These are phyloP conservation scores for Drosophila peninsularis DNA, from an alignment of 2,888 invertebrate genomes.

Conservation along the genomic window DNA sequence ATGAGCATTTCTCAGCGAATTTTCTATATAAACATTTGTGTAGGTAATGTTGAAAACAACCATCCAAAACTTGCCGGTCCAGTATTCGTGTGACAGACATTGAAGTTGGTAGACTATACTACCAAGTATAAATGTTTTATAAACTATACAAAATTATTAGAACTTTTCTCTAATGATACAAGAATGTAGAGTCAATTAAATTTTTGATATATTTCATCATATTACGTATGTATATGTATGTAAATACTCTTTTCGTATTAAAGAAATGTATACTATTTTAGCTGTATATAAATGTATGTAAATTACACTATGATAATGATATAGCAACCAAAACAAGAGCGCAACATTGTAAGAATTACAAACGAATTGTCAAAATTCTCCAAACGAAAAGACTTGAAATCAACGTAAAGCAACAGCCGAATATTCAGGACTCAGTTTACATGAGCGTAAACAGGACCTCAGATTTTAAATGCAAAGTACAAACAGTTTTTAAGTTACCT, in stretches of 20 bases:
- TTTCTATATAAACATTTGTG: slow-evolving; percentile 23
- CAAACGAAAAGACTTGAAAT: slow-evolving; percentile 58
- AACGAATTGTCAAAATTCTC: slow-evolving; percentile 42
- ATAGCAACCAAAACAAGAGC: slow-evolving; percentile 42
- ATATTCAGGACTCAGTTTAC: slow-evolving; percentile 57
- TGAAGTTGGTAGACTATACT: slow-evolving; percentile 26
- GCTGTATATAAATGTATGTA: slow-evolving; percentile 32
- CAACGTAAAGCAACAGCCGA: slow-evolving; percentile 29
- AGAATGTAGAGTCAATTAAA: slow-evolving; percentile 54
- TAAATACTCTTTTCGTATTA: slow-evolving; percentile 36
- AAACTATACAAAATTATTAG: slow-evolving; percentile 6
- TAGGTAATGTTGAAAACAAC: slow-evolving; percentile 49
- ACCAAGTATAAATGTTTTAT: slow-evolving; percentile 19
- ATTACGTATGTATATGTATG: slow-evolving; percentile 25
- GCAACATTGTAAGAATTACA: slow-evolving; percentile 39
- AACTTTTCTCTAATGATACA: slow-evolving; percentile 17
- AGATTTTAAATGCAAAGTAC: slow-evolving; percentile 69
- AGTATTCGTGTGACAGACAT: slow-evolving; percentile 71
- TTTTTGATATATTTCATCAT: slow-evolving; percentile 36
- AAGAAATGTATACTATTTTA: slow-evolving; percentile 45
- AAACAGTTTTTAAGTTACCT: slow-evolving; percentile 59
- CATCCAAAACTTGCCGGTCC: slow-evolving; percentile 79
- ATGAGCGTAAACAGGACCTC: slow-evolving; percentile 57
- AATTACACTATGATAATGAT: slow-evolving; percentile 9
- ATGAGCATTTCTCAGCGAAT: slow-evolving; percentile 45